A percentile compares a stretch with the other conserved stretches of the same genome.
Conservation (phyloP, 2,113 vertebrate species). For the Lota lota region DNA sequence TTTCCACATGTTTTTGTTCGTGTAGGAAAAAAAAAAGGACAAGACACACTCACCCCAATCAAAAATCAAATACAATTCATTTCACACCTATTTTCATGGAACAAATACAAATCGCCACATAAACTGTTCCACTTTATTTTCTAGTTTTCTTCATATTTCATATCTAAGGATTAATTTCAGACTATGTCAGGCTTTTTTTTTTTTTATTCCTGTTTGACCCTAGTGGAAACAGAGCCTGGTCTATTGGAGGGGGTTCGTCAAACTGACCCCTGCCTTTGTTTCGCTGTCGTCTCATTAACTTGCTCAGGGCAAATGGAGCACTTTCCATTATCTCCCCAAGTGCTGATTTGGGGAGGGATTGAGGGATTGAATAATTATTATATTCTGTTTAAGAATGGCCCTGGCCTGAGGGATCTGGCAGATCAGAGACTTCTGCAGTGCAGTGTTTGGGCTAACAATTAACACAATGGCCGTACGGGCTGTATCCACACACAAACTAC, state of each 20-base stretch:
- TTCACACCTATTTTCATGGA: not conserved
- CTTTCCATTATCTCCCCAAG: slow-evolving; percentile 52
- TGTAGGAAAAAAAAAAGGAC: not conserved
- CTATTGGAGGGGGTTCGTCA: slow-evolving; percentile 27
- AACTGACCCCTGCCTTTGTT: slow-evolving; percentile 61
- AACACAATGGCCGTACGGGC: slow-evolving; percentile 12
- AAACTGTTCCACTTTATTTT: not conserved
- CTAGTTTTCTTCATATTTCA: slow-evolving; percentile 33
- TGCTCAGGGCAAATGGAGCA: slow-evolving; percentile 16
- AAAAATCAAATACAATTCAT: not conserved
- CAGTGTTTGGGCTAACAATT: slow-evolving; percentile 35
- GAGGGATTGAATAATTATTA: slow-evolving; percentile 54
- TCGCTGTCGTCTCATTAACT: slow-evolving; percentile 68
- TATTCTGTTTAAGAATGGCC: slow-evolving; percentile 55
- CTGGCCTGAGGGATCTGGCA: slow-evolving; percentile 29
- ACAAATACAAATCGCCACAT: slow-evolving; percentile 45
- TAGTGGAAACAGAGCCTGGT: slow-evolving; percentile 4
- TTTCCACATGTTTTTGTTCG: no score
- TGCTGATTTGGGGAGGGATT: slow-evolving; percentile 44
- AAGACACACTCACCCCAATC: not conserved
- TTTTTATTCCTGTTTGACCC: slow-evolving; percentile 31
- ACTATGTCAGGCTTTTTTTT: slow-evolving; percentile 36
- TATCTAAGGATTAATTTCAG: slow-evolving; percentile 9
- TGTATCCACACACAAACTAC: not conserved
- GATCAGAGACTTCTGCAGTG: slow-evolving; percentile 36